phyloP scores from a whole-genome alignment of 1,140 invertebrate genomes.

The Daktulosphaira vitifoliae region DNA sequence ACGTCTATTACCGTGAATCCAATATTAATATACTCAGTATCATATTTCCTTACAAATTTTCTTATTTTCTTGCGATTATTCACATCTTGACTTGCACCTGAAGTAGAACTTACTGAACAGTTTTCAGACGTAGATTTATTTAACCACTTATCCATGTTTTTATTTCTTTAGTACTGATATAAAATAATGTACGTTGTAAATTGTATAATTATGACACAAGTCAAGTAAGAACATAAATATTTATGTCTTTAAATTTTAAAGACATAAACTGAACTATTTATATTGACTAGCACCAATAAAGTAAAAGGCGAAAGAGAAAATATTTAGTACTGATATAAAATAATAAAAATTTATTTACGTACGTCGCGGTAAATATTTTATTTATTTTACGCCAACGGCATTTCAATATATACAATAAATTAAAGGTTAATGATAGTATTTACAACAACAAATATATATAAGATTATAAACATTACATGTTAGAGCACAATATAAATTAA shows the following conservation, averaged over 20 bases:
- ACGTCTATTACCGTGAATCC: too few species aligned
- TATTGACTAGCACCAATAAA: constrained; percentile 2
- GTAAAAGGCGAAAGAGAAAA: constrained; percentile 9
- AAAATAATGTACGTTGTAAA: too few species aligned
- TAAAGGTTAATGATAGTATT: too few species aligned
- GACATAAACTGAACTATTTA: not conserved
- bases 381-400: too few species aligned
- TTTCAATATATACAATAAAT: too few species aligned
- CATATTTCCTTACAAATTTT: not conserved
- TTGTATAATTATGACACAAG: too few species aligned
- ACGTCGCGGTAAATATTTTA: too few species aligned
- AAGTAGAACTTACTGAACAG: not conserved
- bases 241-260: too few species aligned
- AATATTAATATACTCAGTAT: constrained; percentile 3
- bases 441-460: too few species aligned
- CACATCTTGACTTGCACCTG: constrained; percentile 2
- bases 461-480: too few species aligned
- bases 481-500: too few species aligned
- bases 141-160: constrained; percentile 7
- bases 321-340: constrained; percentile 21
- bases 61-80: not conserved
- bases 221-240: constrained; percentile 3
- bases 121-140: constrained; percentile 3
- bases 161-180: not conserved
- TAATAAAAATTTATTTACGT: constrained; percentile 26